Base-by-base conservation (phyloP, 2,113 vertebrate genomes). In the Jaculus jaculus region DNA sequence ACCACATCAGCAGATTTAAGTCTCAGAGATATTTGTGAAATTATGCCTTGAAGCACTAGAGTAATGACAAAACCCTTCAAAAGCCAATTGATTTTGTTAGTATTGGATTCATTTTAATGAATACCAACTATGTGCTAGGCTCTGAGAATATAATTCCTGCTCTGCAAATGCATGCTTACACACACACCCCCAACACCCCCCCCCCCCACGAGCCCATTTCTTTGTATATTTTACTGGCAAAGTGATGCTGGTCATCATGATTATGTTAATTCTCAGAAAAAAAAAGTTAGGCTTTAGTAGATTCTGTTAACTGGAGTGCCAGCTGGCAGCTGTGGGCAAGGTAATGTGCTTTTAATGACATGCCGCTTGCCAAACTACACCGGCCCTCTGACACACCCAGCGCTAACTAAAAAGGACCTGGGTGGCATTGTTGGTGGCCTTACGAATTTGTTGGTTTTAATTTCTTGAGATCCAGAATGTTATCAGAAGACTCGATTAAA, bases 381-480 rank as follows among this genome's bases (percentile, higher is more conserved):
- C n/a, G 39, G 69, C 69, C 88, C 63, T 93, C n/a, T 58, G 34
- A 39, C 7, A 32, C 24, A 7, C 65, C 68, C 24, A 0, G 11
- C 73, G 58, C 16, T 37, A 26, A 80, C 60, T 73, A 20, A 84
- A 82, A 61, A 21, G 28, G 11, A 94, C 75, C 16, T 79, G 68
- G 28, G 23, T 82, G 54, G 23, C 39, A 16, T 92, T 92, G 37
- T 75, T 58, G 73, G 30, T 82, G 26, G 28, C 23, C 5, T 92
- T n/a, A 28, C 20, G 74, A 32, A 77, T 85, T 54, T 93, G 51
- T 83, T 63, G 13, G 12, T 87, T 91, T 91, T 89, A 69, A 92
- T 84, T 92, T 90, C 30, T 81, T 24, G 2, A 34, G 8, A 13
- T 80, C 37, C 28, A n/a, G 28, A 51, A 15, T 80, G 28, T 91